Percentiles rank a stretch among this genome's conserved stretches.
Evolutionary conservation across 2,888 invertebrate genomes (phyloP).

Genomic region (Dryococelus australis): DNA sequence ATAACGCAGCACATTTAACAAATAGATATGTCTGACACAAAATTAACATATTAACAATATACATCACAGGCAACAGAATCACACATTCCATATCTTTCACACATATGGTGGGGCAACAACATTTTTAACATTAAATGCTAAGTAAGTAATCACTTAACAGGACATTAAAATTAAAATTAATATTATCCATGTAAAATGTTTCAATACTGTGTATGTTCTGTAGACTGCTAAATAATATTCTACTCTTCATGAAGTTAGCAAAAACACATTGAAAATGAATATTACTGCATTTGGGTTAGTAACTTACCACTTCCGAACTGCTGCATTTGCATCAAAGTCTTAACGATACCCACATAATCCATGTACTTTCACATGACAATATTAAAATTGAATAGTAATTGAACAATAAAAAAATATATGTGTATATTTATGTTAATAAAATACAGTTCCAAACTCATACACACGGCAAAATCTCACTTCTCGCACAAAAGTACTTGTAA

Average conservation of each 20-base stretch:
- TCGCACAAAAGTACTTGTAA: background rate
- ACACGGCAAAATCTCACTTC: background rate
- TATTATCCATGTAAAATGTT: background rate
- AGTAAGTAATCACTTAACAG: background rate
- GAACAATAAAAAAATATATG: slow-evolving; percentile 16
- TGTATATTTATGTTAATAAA: background rate
- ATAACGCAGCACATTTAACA: background rate
- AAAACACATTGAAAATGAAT: background rate
- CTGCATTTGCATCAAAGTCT: background rate
- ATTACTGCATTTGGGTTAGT: background rate
- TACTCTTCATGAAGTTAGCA: background rate
- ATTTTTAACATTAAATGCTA: background rate
- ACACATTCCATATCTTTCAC: slow-evolving; percentile 9
- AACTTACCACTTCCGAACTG: slow-evolving; percentile 11
- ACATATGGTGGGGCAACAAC: background rate
- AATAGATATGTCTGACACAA: background rate
- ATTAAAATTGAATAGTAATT: background rate
- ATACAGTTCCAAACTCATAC: background rate
- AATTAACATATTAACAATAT: background rate
- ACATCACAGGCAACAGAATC: background rate
- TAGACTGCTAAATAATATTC: background rate
- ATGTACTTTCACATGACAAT: background rate
- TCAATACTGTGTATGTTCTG: too few species aligned
- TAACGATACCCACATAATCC: slow-evolving; percentile 1
- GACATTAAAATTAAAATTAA: background rate